Evolutionary conservation across 2,888 invertebrate genomes (phyloP), one percentile per base, ranked within the genome.

Genomic region (Ramazzottius varieornatus): DNA sequence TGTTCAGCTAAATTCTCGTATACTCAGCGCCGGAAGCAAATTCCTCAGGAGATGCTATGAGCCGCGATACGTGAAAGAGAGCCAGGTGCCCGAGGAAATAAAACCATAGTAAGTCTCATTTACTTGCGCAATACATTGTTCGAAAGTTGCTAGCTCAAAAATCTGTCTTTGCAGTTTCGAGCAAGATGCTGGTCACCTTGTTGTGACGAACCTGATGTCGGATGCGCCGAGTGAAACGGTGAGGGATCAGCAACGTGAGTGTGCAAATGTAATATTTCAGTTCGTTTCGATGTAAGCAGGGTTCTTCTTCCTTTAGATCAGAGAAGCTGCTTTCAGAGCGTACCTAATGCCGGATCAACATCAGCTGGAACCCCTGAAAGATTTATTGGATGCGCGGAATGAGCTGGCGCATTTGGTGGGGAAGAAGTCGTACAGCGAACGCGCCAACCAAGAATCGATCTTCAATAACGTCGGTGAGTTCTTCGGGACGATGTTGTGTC

Each of bases 291-390:
- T n/a, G n/a, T n/a, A n/a, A n/a, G n/a, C n/a, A n/a, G n/a, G n/a
- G n/a, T n/a, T n/a, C n/a, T n/a, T n/a, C 24, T 20, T 20, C 34
- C 64, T 46, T 16, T 33, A 75, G 73, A 71, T 78, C 1, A 80
- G 94, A 33, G 92, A 94, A 79, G 84, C 86, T 0, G 89, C 90
- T 0, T 93, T 91, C 76, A 82, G 84, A 68, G 80, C 90, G 67
- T 94, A 84, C 78, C 78, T 92, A 29, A 82, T 85, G 71, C 88
- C 88, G 0, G 85, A 89, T 72, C 70, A 74, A 0, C 78, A 81
- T 1, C 93, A 93, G 76, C 87, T 89, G 72, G 75, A 80, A 54
- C 75, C 89, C 33, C 79, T 98, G 0, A 77, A 80, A 32, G 81
- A 84, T 72, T 78, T 94, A 63, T 77, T 98, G 13, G 77, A 80